These are phyloP conservation scores for Trichogramma pretiosum DNA, from an alignment of 1,140 invertebrate species.

Conservation along the genomic window DNA sequence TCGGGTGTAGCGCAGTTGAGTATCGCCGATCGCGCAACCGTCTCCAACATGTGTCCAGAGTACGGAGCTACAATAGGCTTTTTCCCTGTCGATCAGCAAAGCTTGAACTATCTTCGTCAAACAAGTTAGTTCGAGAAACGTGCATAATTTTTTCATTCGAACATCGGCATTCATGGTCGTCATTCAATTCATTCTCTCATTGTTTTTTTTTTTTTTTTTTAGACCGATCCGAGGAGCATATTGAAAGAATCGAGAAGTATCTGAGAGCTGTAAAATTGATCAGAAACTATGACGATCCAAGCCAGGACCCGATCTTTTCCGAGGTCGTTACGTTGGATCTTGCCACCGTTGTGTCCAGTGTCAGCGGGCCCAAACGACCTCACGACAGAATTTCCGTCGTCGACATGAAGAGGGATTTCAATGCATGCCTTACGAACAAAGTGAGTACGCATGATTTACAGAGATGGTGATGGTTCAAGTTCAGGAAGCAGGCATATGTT, in stretches of 20 bases:
- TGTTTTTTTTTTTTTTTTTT: constrained; percentile 25
- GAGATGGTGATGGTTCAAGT: no score
- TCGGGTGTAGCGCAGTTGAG: constrained; percentile 81
- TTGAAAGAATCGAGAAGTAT: constrained; percentile 79
- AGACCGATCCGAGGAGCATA: constrained; percentile 76
- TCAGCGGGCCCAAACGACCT: constrained; percentile 93
- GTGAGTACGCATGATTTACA: constrained; percentile 50
- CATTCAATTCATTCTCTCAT: no score
- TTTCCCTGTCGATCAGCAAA: constrained; percentile 87
- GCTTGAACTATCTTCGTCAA: constrained; percentile 76
- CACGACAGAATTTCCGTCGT: constrained; percentile 89
- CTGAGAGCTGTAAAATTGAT: constrained; percentile 73
- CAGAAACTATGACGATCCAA: constrained; percentile 68
- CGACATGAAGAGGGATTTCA: constrained; percentile 87
- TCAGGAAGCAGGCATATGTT: not conserved
- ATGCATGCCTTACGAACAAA: constrained; percentile 79
- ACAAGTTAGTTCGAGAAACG: constrained; percentile 72
- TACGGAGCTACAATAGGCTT: constrained; percentile 94
- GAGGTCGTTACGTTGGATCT: constrained; percentile 83
- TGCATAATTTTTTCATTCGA: no score
- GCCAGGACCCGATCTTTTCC: constrained; percentile 81
- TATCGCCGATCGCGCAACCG: constrained; percentile 89
- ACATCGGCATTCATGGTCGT: no score
- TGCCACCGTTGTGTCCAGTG: constrained; percentile 80
- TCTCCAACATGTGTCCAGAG: constrained; percentile 97